Evolutionary conservation across 1,140 invertebrate genomes (phyloP).

Genomic region (Triops cancriformis): DNA sequence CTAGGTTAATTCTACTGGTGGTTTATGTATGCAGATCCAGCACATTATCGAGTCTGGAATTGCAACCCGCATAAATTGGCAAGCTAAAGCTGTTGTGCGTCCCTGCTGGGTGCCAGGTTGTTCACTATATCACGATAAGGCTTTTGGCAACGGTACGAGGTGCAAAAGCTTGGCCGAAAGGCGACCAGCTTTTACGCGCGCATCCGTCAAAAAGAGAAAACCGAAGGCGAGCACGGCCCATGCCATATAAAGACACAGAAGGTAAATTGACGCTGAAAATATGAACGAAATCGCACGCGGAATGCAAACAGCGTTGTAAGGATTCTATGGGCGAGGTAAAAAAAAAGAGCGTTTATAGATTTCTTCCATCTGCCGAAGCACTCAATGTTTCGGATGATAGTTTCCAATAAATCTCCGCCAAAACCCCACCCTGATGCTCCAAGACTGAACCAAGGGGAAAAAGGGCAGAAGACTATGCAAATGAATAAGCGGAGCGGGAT

Average conservation of each 20-base stretch:
- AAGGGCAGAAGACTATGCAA: neutral
- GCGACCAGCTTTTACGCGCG: neutral
- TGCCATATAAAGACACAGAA: neutral
- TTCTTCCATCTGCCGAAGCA: neutral
- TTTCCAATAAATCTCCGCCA: neutral
- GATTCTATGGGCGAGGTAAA: neutral
- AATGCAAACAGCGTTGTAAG: neutral
- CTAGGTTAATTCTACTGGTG: neutral
- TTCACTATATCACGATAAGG: neutral
- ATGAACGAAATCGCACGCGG: neutral
- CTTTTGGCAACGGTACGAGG: neutral
- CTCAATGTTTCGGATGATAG: neutral
- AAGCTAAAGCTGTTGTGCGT: neutral
- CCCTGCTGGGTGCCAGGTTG: neutral
- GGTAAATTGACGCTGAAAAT: neutral
- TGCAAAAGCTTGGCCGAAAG: neutral
- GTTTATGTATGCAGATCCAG: neutral
- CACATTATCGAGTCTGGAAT: neutral
- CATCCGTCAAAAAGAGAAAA: neutral
- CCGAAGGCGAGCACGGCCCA: neutral
- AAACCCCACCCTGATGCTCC: neutral
- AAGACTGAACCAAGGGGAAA: neutral
- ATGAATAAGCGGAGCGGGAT: neutral
- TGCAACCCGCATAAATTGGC: slow-evolving; percentile 1
- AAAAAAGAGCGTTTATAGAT: neutral